These are phyloP conservation scores for Pristionchus exspectatus DNA, from an alignment of 2,888 invertebrate genomes.

Conservation along the genomic window DNA sequence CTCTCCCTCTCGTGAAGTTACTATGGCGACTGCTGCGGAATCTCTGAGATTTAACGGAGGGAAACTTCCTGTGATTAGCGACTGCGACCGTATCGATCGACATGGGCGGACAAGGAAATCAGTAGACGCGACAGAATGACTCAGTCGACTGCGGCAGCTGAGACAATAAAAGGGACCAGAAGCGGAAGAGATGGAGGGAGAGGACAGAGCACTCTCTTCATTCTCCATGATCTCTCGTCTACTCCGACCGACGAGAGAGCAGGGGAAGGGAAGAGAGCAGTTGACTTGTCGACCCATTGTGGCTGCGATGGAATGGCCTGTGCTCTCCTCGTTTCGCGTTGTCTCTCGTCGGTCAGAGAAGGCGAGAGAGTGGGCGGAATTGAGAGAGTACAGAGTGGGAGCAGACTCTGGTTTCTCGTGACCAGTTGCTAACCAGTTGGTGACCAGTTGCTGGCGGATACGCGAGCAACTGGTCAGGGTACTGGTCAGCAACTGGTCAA, in stretches of 20 bases:
- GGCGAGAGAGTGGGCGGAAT: neutral
- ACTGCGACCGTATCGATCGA: conserved; percentile 23
- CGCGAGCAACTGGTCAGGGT: too few relatives aligned
- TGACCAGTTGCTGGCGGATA: too few relatives aligned
- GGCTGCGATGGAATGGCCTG: conserved; percentile 22
- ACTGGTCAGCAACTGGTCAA: too few relatives aligned
- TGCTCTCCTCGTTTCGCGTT: neutral
- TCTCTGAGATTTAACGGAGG: neutral
- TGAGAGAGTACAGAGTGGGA: neutral
- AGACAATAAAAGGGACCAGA: conserved; percentile 33
- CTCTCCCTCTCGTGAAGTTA: conserved; percentile 25
- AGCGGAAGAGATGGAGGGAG: neutral
- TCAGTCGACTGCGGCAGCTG: conserved; percentile 27
- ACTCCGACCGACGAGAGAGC: neutral
- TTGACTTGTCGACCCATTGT: conserved; percentile 36
- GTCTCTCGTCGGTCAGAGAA: neutral
- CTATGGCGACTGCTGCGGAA: conserved; percentile 13
- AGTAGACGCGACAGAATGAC: neutral
- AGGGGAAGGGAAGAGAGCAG: neutral
- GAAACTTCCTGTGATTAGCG: conserved; percentile 15
- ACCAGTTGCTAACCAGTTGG: too few relatives aligned
- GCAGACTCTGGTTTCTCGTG: too few relatives aligned
- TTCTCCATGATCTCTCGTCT: neutral
- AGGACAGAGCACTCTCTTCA: conserved; percentile 3
- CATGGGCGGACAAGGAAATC: neutral